Evolutionary conservation across 1,140 invertebrate genomes (phyloP).

Genomic region (Lucilia cuprina): DNA sequence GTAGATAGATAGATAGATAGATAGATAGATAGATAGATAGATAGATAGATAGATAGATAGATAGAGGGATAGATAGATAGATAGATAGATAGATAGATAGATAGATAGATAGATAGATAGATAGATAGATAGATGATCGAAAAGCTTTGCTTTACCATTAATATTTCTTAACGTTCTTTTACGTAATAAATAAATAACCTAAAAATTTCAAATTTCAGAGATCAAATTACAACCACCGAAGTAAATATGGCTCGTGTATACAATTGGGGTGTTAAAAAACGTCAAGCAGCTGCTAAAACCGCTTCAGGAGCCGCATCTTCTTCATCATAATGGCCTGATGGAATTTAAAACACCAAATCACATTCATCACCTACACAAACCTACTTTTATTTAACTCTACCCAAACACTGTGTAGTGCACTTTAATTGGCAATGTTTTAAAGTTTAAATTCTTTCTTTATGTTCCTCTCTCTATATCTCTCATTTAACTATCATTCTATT

Average conservation of each 20-base stretch:
- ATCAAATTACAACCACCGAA: constrained; percentile 98
- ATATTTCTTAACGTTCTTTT: too few relatives aligned
- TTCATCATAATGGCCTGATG: constrained; percentile 29
- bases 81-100: too few relatives aligned
- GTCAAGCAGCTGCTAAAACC: constrained; percentile 68
- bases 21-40: too few relatives aligned
- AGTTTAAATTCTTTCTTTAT: background rate
- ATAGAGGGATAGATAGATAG: too few relatives aligned
- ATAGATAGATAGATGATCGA: too few relatives aligned
- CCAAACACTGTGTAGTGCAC: background rate
- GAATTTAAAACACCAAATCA: background rate
- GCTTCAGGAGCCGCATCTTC: constrained; percentile 34
- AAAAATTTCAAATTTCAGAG: constrained; percentile 67
- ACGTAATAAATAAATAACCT: too few relatives aligned
- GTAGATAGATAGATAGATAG: too few relatives aligned
- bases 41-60: too few relatives aligned
- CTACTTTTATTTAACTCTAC: background rate
- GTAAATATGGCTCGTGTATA: constrained; percentile 97
- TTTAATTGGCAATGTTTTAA: background rate
- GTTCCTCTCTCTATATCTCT: background rate
- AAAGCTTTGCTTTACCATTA: too few relatives aligned
- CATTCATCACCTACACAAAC: background rate
- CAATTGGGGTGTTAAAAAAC: constrained; percentile 94
- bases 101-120: too few relatives aligned
- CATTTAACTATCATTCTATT: background rate